Base-by-base conservation (phyloP, 2,797 vertebrate genomes). In the Phyllotis vaccarum region DNA sequence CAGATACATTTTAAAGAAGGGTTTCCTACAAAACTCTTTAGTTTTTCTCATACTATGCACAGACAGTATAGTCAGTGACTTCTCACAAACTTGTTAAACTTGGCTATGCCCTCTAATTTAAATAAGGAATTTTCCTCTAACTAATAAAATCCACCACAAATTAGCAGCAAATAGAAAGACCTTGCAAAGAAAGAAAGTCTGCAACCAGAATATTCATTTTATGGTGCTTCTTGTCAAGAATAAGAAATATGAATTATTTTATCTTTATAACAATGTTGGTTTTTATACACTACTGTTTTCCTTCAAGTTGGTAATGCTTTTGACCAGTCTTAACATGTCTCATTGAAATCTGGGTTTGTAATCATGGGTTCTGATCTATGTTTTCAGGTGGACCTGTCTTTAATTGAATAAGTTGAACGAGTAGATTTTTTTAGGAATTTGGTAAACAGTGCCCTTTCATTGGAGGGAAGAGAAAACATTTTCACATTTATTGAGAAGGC, bases 381-480 rank as follows among this genome's bases (percentile, higher is more conserved):
- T 21, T 58, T 17, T 54, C 46, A 62, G 34, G 86, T 83, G 64
- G 49, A 43, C 83, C 49, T 34, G 1, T 58, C 27, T 79, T 27
- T 97, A 17, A 31, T 49, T 83, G 40, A 9, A 24, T 11, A 78
- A 19, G 52, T 49, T 83, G 40, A 9, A 24, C 9, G 81, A 19
- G 52, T 52, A 49, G n/a, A 78, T 64, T 86, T 94, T 66, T 86
- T 92, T 74, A 87, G 37, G 79, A 94, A 82, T 85, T 91, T 22
- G 19, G 3, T 87, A 93, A 94, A 14, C 85, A 46, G 2, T 29
- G 68, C 56, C 85, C 79, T 78, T 92, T 90, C 43, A 64, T 66
- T 92, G 46, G 52, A 91, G 70, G 5, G 70, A 87, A 66, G 21
- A 64, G n/a, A 37, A 83, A 91, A 82, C 72, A 52, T 52, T 22